Conservation (phyloP, 1,140 invertebrate species). For the Melanaphis sacchari region DNA sequence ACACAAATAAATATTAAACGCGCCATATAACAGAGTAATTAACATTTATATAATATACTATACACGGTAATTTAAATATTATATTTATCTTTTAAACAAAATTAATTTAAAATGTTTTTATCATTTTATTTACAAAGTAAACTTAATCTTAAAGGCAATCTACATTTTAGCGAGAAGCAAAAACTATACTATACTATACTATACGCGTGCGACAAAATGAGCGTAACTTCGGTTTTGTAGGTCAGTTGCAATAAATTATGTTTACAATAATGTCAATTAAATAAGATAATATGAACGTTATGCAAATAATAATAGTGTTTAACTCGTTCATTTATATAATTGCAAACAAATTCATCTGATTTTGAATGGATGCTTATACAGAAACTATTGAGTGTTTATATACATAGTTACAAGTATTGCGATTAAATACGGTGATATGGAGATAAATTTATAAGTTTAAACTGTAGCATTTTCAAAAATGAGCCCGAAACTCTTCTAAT, state of each 20-base stretch:
- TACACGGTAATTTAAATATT: neutral
- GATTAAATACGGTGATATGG: too few relatives aligned
- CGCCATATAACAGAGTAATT: neutral
- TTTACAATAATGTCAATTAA: neutral
- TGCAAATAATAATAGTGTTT: neutral
- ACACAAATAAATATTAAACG: neutral
- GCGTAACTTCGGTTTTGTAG: neutral
- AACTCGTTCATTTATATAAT: neutral
- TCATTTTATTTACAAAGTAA: neutral
- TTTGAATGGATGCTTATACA: neutral
- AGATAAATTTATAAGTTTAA: neutral
- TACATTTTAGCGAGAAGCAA: neutral
- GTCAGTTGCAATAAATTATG: neutral
- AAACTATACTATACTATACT: neutral
- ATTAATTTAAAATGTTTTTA: neutral
- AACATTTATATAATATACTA: neutral
- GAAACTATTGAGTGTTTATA: neutral
- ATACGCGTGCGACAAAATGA: neutral
- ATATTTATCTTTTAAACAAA: neutral
- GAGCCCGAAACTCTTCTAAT: neutral
- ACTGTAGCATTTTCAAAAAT: neutral
- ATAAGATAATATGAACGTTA: neutral
- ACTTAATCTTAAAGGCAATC: neutral
- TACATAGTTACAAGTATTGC: neutral
- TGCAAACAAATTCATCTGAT: neutral